Conservation (phyloP, 2,113 vertebrate genomes). For the Sylvia atricapilla region DNA sequence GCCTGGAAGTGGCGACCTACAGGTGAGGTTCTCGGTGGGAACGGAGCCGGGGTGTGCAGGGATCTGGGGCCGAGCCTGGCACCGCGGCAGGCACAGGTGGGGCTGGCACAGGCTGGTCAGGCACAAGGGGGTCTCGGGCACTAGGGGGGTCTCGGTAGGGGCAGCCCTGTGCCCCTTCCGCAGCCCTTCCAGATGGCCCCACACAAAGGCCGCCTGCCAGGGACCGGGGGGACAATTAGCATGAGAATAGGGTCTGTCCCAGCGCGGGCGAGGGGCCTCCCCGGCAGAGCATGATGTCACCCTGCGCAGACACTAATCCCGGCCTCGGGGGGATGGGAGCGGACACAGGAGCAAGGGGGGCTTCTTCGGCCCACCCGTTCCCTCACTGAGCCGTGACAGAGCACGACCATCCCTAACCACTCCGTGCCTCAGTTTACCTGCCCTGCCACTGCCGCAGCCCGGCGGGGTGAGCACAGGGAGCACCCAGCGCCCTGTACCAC, state of each 20-base stretch:
- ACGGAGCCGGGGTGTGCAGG: not conserved
- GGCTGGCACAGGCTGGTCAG: too few species aligned
- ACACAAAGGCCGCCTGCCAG: slow-evolving; percentile 60
- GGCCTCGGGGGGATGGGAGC: not conserved
- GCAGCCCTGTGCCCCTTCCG: not conserved
- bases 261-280: not conserved
- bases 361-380: rapidly evolving
- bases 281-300: slow-evolving; percentile 71
- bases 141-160: not conserved
- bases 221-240: slow-evolving; percentile 62
- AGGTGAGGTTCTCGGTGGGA: not conserved
- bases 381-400: rapidly evolving
- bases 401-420: rapidly evolving
- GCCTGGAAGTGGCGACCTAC: slow-evolving; percentile 19
- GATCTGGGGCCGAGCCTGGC: not conserved
- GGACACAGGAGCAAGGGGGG: not conserved
- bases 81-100: rapidly evolving
- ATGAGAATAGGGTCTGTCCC: slow-evolving; percentile 72
- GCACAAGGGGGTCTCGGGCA: not conserved
- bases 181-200: slow-evolving; percentile 61
- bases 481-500: not conserved
- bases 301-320: not conserved
- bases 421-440: not conserved
- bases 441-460: not conserved
- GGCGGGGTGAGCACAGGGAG: too few species aligned